Evolutionary conservation across 2,797 vertebrate genomes (phyloP), one percentile per base, ranked within the genome.

Genomic region (Chlorospingus flavigularis): DNA sequence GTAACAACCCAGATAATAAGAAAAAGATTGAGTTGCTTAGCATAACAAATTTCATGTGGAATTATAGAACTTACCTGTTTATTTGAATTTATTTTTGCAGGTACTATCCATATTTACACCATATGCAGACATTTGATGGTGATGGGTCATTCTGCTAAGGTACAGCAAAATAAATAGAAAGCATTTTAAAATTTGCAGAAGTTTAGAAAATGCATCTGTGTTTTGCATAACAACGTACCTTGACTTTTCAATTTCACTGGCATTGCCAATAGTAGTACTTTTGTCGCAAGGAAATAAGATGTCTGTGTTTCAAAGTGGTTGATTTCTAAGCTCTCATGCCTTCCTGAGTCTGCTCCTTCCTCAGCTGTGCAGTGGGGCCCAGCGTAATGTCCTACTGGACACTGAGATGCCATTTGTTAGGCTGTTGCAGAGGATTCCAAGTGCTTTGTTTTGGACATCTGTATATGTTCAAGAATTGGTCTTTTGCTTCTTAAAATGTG

Each of bases 41-140:
- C 19, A 12, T 45, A 81, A 48, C 2, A 53, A 26, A 60, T 79
- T 71, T 89, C 2, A 43, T 13, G 10, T 58, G 28, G 35, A 11
- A 48, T 83, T 68, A 25, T 57, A 60, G n/a, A 84, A 79, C 0
- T 76, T 66, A 60, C 6, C 30, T 37, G 4, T 1, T 28, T 31
- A n/a, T 84, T 88, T 66, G 55, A 18, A 35, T 97, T 95, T 96
- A 13, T 97, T 55, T 87, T 58, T 97, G 58, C 94, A 99, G 99
- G 99, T 95, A 98, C 99, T n/a, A 80, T 98, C 96, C 97, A 98
- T 88, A 99, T 99, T 85, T 99, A 99, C 75, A 99, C 96, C 67
- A 98, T 99, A 96, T 99, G 99, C 96, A 98, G 98, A 88, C 99
- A 98, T 97, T 95, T 99, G 97, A 99, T 99, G 99, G 96, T 96